Percentiles rank a stretch among this genome's conserved stretches.
Evolutionary conservation across 1,140 invertebrate genomes (phyloP).

Genomic region (Centruroides sculpturatus): DNA sequence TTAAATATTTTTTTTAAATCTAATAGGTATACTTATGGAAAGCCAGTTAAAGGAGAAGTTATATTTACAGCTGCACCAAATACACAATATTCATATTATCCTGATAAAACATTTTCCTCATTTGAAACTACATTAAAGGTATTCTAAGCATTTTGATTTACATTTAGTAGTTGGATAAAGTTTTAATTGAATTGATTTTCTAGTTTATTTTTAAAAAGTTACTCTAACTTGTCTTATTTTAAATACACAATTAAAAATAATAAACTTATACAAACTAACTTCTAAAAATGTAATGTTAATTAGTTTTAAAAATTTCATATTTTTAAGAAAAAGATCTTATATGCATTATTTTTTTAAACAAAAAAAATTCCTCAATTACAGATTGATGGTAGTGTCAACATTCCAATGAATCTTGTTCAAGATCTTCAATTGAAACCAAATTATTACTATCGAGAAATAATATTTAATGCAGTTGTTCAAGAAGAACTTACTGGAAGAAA

Average conservation of each 20-base stretch:
- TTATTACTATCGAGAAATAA: conserved; percentile 43
- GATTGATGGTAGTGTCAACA: conserved; percentile 20
- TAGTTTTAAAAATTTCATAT: too few relatives aligned
- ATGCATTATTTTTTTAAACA: too few relatives aligned
- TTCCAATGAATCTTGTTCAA: conserved; percentile 18
- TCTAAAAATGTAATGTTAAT: too few relatives aligned
- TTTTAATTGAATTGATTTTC: too few relatives aligned
- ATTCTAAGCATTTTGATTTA: too few relatives aligned
- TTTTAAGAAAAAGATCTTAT: too few relatives aligned
- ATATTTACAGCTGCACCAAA: conserved; percentile 18
- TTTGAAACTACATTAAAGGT: not conserved
- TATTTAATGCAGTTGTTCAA: conserved; percentile 61
- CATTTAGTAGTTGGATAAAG: too few relatives aligned
- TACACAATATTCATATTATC: too few relatives aligned
- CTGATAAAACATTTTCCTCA: not conserved
- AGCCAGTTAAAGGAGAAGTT: conserved; percentile 45
- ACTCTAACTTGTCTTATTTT: too few relatives aligned
- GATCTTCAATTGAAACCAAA: conserved; percentile 18
- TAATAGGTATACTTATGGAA: conserved; percentile 59
- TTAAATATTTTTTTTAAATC: conserved; percentile 6
- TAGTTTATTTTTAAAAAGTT: too few relatives aligned
- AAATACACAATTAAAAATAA: too few relatives aligned
- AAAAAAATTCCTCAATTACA: not conserved
- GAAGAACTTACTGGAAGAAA: conserved; percentile 60
- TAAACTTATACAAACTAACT: too few relatives aligned